A percentile compares a stretch with the other conserved stretches of the same genome.
Evolutionary conservation across 2,113 vertebrate species (phyloP).

Genomic region (Cynoglossus semilaevis): DNA sequence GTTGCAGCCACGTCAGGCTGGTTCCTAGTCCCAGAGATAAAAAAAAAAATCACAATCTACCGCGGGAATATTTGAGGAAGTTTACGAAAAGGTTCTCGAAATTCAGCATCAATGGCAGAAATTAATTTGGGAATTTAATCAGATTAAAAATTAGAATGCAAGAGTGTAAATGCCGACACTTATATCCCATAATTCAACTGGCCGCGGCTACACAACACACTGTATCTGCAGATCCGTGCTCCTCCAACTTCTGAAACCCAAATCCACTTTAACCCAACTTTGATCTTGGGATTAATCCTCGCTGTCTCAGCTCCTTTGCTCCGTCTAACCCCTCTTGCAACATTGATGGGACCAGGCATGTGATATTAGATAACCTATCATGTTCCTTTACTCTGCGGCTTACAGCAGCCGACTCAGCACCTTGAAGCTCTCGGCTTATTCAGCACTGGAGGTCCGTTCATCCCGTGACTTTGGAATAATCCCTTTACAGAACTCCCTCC

Average conservation of each 20-base stretch:
- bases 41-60: too few species aligned
- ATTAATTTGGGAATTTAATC: too few species aligned
- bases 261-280: conserved; percentile 59
- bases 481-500: conserved; percentile 26
- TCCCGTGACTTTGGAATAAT: conserved; percentile 64
- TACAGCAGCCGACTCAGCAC: conserved; percentile 50
- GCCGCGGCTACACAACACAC: too few species aligned
- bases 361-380: conserved; percentile 54
- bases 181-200: too few species aligned
- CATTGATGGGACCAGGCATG: conserved; percentile 59
- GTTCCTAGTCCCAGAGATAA: too few species aligned
- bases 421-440: conserved; percentile 44
- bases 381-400: conserved; percentile 59
- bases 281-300: conserved; percentile 60
- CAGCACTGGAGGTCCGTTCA: conserved; percentile 61
- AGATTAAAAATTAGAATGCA: too few species aligned
- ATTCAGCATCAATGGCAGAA: too few species aligned
- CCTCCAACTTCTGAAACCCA: conserved; percentile 32
- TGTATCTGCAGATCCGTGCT: conserved; percentile 7
- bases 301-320: conserved; percentile 2
- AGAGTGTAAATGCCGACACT: too few species aligned
- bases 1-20: too few species aligned
- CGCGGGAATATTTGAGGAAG: too few species aligned
- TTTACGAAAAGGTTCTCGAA: too few species aligned
- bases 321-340: conserved; percentile 23